A percentile compares a stretch with the other conserved stretches of the same genome.
Evolutionary conservation across 2,888 invertebrate species (phyloP).

Genomic region (Elaeidobius kamerunicus): DNA sequence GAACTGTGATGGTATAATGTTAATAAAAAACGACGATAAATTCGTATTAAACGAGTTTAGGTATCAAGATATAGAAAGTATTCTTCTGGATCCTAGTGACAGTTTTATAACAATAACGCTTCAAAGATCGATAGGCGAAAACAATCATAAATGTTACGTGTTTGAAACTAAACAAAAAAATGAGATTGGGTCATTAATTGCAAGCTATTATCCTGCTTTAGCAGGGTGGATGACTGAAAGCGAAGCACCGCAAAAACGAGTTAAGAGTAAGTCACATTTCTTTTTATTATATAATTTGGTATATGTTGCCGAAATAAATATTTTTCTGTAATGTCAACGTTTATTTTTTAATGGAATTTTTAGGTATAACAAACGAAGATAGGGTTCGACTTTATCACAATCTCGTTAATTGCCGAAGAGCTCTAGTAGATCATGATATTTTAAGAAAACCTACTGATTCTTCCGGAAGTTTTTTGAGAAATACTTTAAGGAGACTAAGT

Average conservation of each 20-base stretch:
- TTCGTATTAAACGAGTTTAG: constrained; percentile 87
- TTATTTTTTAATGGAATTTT: constrained; percentile 14
- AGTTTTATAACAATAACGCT: constrained; percentile 88
- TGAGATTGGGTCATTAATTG: constrained; percentile 89
- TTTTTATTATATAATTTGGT: constrained; percentile 1
- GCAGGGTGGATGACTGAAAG: constrained; percentile 80
- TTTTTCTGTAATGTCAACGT: too few species aligned
- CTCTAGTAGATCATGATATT: constrained; percentile 78
- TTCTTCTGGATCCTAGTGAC: constrained; percentile 88
- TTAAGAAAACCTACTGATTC: constrained; percentile 80
- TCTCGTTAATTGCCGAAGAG: constrained; percentile 76
- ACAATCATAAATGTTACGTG: constrained; percentile 81
- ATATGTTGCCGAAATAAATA: too few species aligned
- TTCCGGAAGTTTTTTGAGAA: constrained; percentile 82
- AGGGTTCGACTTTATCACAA: constrained; percentile 84
- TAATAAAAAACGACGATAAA: constrained; percentile 90
- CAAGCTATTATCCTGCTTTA: constrained; percentile 84
- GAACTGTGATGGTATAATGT: constrained; percentile 85
- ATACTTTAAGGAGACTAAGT: constrained; percentile 81
- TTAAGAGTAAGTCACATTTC: constrained; percentile 47
- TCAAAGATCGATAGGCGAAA: constrained; percentile 65
- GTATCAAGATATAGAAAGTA: constrained; percentile 79
- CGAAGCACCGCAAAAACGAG: constrained; percentile 60
- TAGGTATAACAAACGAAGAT: constrained; percentile 82
- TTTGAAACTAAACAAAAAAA: constrained; percentile 87